Conservation (phyloP, 1,140 invertebrate species). For the Eufriesea mexicana region DNA sequence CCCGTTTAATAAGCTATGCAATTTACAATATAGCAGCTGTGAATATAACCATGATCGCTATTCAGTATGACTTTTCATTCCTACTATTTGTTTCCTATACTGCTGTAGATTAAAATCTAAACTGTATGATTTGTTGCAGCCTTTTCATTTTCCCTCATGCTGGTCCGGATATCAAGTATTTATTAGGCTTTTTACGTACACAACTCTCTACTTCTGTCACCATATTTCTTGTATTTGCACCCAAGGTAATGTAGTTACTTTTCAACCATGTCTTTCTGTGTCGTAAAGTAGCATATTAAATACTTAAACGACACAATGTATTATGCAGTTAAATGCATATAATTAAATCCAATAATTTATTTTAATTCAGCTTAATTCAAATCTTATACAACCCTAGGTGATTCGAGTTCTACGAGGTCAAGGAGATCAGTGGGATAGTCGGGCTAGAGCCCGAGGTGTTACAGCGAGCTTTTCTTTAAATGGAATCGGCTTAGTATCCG, state of each 20-base stretch:
- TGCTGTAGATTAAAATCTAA: not conserved
- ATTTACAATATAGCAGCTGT: slow-evolving; percentile 97
- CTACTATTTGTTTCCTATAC: not conserved
- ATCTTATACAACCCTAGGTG: slow-evolving; percentile 82
- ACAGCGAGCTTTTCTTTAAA: slow-evolving; percentile 93
- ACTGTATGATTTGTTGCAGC: slow-evolving; percentile 78
- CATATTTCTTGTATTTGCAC: slow-evolving; percentile 91
- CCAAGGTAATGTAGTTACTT: slow-evolving; percentile 85
- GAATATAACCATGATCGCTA: slow-evolving; percentile 93
- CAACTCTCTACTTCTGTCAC: slow-evolving; percentile 94
- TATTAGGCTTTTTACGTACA: slow-evolving; percentile 92
- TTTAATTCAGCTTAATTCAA: no score
- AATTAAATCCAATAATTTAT: no score
- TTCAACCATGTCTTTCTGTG: not conserved
- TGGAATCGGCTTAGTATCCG: slow-evolving; percentile 89
- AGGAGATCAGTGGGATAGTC: slow-evolving; percentile 93
- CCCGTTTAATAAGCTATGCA: slow-evolving; percentile 94
- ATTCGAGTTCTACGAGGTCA: slow-evolving; percentile 90
- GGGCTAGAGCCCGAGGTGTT: slow-evolving; percentile 89
- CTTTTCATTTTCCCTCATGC: slow-evolving; percentile 92
- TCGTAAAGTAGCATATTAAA: not conserved
- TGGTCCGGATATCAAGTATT: slow-evolving; percentile 94
- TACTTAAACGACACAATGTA: not conserved
- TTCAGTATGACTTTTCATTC: slow-evolving; percentile 88
- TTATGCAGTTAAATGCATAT: no score